These are phyloP conservation scores for Glyphotaelius pellucidus DNA, from an alignment of 2,888 invertebrate species.

Conservation along the genomic window DNA sequence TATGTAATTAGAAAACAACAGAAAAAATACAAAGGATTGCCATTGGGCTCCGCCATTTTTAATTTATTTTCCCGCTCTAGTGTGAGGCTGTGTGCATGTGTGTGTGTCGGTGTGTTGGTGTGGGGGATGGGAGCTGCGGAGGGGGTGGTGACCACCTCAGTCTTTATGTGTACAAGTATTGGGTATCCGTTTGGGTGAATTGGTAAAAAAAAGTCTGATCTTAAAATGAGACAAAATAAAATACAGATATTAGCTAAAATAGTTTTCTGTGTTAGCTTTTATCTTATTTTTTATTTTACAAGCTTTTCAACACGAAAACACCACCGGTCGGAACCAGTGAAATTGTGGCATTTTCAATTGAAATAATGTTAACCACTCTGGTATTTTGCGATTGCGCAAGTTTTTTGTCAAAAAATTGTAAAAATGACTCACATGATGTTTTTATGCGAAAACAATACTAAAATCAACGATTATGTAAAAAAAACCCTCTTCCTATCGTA, in stretches of 20 bases:
- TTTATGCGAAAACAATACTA: too few relatives aligned
- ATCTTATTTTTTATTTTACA: too few relatives aligned
- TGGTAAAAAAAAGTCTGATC: slow-evolving; percentile 25
- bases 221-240: not conserved
- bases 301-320: not conserved
- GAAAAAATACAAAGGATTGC: slow-evolving; percentile 67
- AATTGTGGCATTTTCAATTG: too few relatives aligned
- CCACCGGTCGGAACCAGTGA: too few relatives aligned
- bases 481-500: too few relatives aligned
- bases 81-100: slow-evolving; percentile 46
- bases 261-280: not conserved
- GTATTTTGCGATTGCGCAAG: too few relatives aligned
- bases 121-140: not conserved
- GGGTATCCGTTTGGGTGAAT: slow-evolving; percentile 39
- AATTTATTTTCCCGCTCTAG: slow-evolving; percentile 65
- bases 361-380: too few relatives aligned
- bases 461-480: too few relatives aligned
- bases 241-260: too few relatives aligned
- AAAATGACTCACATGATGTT: too few relatives aligned
- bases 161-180: slow-evolving; percentile 37
- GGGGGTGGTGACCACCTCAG: slow-evolving; percentile 31
- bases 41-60: slow-evolving; percentile 66
- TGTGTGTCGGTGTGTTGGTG: slow-evolving; percentile 18
- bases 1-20: slow-evolving; percentile 66
- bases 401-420: too few relatives aligned